Base-by-base conservation (phyloP, 1,140 invertebrate species). In the Camponotus floridanus region DNA sequence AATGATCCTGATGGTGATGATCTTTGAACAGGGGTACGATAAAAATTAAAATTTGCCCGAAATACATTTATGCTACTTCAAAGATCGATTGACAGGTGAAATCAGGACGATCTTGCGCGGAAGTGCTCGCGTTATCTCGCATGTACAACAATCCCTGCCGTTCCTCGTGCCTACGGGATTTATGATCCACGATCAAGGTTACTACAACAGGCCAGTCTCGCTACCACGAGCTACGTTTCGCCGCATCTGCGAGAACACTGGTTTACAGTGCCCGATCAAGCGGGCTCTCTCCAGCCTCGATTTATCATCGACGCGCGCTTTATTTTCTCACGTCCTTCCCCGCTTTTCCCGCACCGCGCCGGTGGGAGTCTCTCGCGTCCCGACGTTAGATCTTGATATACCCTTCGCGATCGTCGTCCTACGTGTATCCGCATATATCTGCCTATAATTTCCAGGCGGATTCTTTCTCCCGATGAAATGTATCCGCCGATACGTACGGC, bases 391-490 rank as follows among this genome's bases (percentile, higher is more conserved):
- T 80, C 78, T 80, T 80, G 78, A 80, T 80, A 80, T 80, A 84
- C 39, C 55, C 42, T 48, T 76, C 26, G 70, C 64, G 87, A 86
- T 89, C 85, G 71, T 79, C 36, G 76, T 89, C 88, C 88, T 89
- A 89, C 88, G 87, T 83, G 26, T 89, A 89, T 89, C 88, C 85
- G 68, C 70, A 64, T 86, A 89, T 89, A 89, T 89, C 88, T 88
- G 88, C 88, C 87, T 89, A 89, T 89, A 89, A 89, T 89, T 83
- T 89, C 85, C 87, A 88, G 11, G 36, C 57, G 51, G 59, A 39
- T 83, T 88, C 76, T 76, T 86, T 86, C 51, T 78, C 74, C 36
- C 84, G 84, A 85, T 88, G 87, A 88, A 89, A 89, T 74, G 88
- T 89, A 89, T 89, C 78, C 88, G 76, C 87, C 39, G 68, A 61